phyloP scores from a whole-genome alignment of 1,140 invertebrate genomes.

The Drosophila orena region DNA sequence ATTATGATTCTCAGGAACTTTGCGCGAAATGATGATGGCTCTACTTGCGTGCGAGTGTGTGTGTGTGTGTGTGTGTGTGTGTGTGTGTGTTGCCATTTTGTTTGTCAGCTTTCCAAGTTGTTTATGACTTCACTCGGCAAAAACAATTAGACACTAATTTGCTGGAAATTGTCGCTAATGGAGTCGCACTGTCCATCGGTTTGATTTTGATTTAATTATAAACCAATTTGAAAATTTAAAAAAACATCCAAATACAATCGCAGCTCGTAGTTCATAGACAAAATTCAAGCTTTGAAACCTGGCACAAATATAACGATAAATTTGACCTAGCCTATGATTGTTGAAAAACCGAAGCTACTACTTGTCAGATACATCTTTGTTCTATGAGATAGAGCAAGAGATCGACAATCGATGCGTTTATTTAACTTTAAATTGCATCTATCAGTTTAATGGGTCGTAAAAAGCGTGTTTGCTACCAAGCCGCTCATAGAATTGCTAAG shows the following conservation, averaged over 20 bases:
- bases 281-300: too few species aligned
- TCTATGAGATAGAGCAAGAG: not conserved
- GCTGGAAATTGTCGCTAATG: constrained; percentile 8
- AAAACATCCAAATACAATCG: not conserved
- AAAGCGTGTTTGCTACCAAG: constrained; percentile 7
- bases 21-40: constrained; percentile 27
- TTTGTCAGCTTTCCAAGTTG: constrained; percentile 28
- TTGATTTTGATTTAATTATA: constrained; percentile 1
- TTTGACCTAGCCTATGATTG: too few species aligned
- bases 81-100: constrained; percentile 19
- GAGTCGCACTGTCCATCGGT: not conserved
- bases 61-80: constrained; percentile 1
- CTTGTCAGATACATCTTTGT: not conserved
- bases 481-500: not conserved
- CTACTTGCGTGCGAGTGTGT: constrained; percentile 3
- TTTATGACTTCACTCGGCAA: constrained; percentile 34
- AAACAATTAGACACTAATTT: constrained; percentile 31
- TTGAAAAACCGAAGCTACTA: not conserved
- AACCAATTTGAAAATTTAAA: not conserved
- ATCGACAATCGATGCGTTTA: constrained; percentile 5
- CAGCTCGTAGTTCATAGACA: too few species aligned
- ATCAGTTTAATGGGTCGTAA: constrained; percentile 6
- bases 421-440: not conserved
- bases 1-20: constrained; percentile 50
- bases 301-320: too few species aligned